A percentile compares a stretch with the other conserved stretches of the same genome.
Conservation (phyloP, 1,140 invertebrate species). For the Pteromalus puparum region DNA sequence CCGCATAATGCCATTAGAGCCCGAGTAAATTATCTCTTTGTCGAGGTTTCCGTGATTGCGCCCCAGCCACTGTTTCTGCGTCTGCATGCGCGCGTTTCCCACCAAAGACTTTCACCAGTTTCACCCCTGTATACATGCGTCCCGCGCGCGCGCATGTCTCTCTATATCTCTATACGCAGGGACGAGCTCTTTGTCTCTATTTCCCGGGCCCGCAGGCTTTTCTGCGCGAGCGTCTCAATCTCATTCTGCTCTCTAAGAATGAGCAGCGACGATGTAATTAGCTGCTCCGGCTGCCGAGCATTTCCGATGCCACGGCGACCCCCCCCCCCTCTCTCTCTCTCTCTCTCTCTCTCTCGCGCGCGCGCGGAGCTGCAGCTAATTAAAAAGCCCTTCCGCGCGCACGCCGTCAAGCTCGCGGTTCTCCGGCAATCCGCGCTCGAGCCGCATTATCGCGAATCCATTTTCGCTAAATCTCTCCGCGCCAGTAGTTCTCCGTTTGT, state of each 20-base stretch:
- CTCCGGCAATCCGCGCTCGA: not conserved
- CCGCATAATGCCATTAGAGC: slow-evolving; percentile 58
- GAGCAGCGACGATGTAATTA: slow-evolving; percentile 22
- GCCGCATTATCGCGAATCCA: not conserved
- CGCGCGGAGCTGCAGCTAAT: not conserved
- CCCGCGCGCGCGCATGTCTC: not conserved
- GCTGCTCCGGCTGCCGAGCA: not conserved
- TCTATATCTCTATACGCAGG: not conserved
- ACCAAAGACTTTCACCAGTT: not conserved
- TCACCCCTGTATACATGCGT: not conserved
- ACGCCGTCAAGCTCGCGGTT: not conserved
- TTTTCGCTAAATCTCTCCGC: not conserved
- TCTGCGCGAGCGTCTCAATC: not conserved
- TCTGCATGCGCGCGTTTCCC: not conserved
- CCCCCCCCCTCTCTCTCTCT: not conserved
- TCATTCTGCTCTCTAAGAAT: not conserved
- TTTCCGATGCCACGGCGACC: not conserved
- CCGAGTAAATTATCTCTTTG: slow-evolving; percentile 61
- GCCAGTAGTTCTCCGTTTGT: not conserved
- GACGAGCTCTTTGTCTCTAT: slow-evolving; percentile 3
- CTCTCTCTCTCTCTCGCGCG: not conserved
- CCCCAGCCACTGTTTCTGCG: not conserved
- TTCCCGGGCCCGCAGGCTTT: not conserved
- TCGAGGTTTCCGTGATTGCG: slow-evolving; percentile 56
- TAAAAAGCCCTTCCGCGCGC: not conserved